Evolutionary conservation across 2,797 vertebrate genomes (phyloP).

Genomic region (Bradypodion ventrale): DNA sequence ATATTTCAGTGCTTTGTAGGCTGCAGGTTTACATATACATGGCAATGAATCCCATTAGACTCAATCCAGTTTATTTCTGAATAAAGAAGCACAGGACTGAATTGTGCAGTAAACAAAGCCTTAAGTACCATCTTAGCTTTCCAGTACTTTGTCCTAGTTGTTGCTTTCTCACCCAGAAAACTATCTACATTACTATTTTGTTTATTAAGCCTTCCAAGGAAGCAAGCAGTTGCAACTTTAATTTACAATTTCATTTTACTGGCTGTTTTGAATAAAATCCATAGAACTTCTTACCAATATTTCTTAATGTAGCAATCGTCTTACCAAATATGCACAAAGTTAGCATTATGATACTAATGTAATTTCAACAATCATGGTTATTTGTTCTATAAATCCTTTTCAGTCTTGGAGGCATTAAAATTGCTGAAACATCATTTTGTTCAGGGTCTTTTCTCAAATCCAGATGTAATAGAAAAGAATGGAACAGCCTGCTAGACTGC

Average conservation of each 20-base stretch:
- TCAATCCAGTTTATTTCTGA: neutral
- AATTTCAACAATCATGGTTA: conserved; percentile 1
- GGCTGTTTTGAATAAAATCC: neutral
- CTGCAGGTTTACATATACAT: neutral
- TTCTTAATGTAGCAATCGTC: neutral
- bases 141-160: neutral
- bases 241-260: conserved; percentile 16
- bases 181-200: neutral
- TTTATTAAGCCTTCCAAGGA: neutral
- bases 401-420: conserved; percentile 3
- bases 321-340: neutral
- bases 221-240: neutral
- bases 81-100: neutral
- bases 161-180: neutral
- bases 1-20: no score
- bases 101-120: neutral
- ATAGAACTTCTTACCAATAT: neutral
- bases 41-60: neutral
- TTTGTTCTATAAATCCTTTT: conserved; percentile 11
- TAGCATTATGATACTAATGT: neutral
- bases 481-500: neutral
- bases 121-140: neutral
- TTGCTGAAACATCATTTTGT: conserved; percentile 1
- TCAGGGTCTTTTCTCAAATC: conserved; percentile 2
- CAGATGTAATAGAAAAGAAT: conserved; percentile 8